Evolutionary conservation across 2,113 vertebrate species (phyloP), one percentile per base, ranked within the genome.

Genomic region (Coryphaenoides rupestris): DNA sequence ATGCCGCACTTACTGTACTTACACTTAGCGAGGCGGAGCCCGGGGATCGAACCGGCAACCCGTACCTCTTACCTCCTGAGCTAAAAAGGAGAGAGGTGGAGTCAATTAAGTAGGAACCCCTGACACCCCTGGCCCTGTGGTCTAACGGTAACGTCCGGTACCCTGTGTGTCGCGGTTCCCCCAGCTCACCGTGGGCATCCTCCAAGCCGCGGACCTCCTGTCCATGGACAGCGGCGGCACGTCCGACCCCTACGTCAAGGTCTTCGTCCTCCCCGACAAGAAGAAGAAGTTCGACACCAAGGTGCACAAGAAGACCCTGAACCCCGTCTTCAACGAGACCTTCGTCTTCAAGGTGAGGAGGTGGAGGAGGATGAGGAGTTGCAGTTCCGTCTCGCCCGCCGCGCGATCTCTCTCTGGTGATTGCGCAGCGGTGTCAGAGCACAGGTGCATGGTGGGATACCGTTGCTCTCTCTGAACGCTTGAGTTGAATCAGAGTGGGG

Each of bases 221-320:
- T 95, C 96, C 53, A 84, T 99, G 91, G 96, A 99, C 86, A 95
- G 96, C 69, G 95, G 96, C 0, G 96, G 96, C 75, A 99, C 96
- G 5, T 99, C 96, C 0, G 96, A 99, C 75, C 96, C 96, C 0
- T 99, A 98, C 0, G 96, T 99, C 69, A 98, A 97, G 77, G 93
- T 99, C 70, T 98, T 93, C 69, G 91, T 98, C 58, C 93, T 99
- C 52, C 96, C 96, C 1, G 96, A 99, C 89, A 99, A 99, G 89
- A 99, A 99, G 88, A 98, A 99, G 69, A 98, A 99, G 77, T 96
- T 86, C 0, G 96, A 98, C 86, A 99, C 96, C 72, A 99, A 99
- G 85, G 96, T 99, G 52, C 96, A 99, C 78, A 95, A 96, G 84
- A 99, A 99, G 88, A 99, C 96, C 0, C 92, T 99, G 65, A 99